Conservation (phyloP, 2,888 invertebrate species). For the Euzophera pinguis region DNA sequence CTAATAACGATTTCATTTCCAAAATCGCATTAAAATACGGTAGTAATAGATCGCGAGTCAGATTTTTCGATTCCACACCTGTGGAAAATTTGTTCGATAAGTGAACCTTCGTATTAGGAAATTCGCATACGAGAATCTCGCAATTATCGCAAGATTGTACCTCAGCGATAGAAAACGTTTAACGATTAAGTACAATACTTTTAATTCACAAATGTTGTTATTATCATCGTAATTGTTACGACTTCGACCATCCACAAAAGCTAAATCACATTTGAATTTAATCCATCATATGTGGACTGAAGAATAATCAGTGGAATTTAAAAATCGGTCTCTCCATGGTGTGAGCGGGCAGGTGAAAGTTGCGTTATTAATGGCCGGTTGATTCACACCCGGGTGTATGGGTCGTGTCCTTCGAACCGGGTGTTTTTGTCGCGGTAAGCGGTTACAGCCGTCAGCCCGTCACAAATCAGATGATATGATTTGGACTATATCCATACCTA, state of each 20-base stretch:
- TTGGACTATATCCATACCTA: too few species aligned
- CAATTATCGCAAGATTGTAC: too few species aligned
- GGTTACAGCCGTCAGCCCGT: conserved; percentile 11
- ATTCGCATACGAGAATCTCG: too few species aligned
- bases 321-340: conserved; percentile 15
- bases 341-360: conserved; percentile 51
- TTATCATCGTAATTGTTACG: too few species aligned
- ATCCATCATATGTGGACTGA: too few species aligned
- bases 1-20: conserved; percentile 15
- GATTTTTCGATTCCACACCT: background rate
- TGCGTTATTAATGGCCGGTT: conserved; percentile 53
- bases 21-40: conserved; percentile 20
- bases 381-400: conserved; percentile 36
- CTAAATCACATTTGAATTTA: too few species aligned
- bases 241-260: too few species aligned
- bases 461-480: conserved; percentile 3
- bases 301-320: too few species aligned
- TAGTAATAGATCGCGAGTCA: conserved; percentile 35
- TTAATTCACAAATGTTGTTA: too few species aligned
- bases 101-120: too few species aligned
- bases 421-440: conserved; percentile 21
- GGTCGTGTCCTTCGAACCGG: conserved; percentile 23
- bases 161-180: too few species aligned
- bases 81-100: conserved; percentile 28
- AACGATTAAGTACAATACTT: too few species aligned